Evolutionary conservation across 2,797 vertebrate species (phyloP).

Genomic region (Galaxias olidus): DNA sequence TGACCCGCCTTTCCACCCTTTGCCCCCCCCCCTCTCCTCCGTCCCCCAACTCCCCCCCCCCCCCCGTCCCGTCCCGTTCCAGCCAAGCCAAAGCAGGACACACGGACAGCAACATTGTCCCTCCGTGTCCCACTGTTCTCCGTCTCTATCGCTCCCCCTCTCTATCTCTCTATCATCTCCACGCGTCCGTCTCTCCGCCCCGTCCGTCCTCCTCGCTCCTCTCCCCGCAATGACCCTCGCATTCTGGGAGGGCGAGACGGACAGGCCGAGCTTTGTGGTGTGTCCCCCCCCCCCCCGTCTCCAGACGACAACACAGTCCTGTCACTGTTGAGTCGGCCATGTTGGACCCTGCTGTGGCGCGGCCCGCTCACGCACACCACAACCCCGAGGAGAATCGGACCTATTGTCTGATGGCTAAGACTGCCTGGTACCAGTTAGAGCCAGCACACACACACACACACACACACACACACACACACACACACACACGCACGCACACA

Average conservation of each 20-base stretch:
- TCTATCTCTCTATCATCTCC: constrained; percentile 24
- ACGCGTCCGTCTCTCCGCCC: constrained; percentile 22
- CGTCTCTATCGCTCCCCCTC: constrained; percentile 6
- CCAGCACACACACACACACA: constrained; percentile 67
- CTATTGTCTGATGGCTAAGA: constrained; percentile 66
- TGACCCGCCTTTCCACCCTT: constrained; percentile 33
- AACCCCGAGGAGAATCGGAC: constrained; percentile 56
- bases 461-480: too few species aligned
- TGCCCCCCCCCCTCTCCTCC: constrained; percentile 11
- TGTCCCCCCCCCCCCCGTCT: constrained; percentile 19
- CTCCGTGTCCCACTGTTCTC: neutral
- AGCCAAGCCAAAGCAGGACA: constrained; percentile 26
- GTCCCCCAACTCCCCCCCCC: constrained; percentile 6
- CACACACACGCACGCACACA: too few species aligned
- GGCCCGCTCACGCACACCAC: constrained; percentile 58
- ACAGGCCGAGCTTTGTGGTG: constrained; percentile 70
- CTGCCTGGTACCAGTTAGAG: constrained; percentile 72
- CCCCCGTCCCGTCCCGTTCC: neutral
- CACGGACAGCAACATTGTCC: constrained; percentile 11
- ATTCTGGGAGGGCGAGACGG: constrained; percentile 28
- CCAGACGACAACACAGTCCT: constrained; percentile 54
- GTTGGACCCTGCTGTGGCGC: constrained; percentile 65
- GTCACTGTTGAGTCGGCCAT: constrained; percentile 65
- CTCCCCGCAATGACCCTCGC: constrained; percentile 38
- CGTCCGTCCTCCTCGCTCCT: constrained; percentile 8